Percentiles rank a stretch among this genome's conserved stretches.
Evolutionary conservation across 2,888 invertebrate species (phyloP).

Genomic region (Pristionchus japonicus): DNA sequence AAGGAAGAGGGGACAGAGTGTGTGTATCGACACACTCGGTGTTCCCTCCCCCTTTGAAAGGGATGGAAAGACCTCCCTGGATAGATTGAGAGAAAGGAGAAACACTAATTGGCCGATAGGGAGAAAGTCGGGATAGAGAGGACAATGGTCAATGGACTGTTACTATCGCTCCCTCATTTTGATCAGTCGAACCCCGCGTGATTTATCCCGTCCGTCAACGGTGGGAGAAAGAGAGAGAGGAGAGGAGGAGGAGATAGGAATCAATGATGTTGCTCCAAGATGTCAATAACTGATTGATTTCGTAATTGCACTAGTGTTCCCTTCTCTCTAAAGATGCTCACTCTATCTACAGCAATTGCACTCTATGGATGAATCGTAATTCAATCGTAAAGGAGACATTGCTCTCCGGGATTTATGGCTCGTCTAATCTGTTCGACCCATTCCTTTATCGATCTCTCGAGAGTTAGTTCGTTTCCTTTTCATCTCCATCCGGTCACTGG

Average conservation of each 20-base stretch:
- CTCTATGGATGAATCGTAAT: background rate
- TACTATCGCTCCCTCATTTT: background rate
- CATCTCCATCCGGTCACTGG: slow-evolving; percentile 1
- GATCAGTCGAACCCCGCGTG: background rate
- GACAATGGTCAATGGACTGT: background rate
- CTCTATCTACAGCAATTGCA: too few species aligned
- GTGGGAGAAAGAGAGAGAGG: too few species aligned
- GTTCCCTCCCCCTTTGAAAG: background rate
- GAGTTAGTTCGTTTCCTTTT: background rate
- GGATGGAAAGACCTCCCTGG: background rate
- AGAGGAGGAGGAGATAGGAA: background rate
- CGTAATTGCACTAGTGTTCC: background rate
- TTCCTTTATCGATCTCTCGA: background rate
- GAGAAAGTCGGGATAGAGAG: background rate
- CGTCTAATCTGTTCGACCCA: background rate
- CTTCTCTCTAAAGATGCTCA: background rate
- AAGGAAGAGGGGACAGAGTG: background rate
- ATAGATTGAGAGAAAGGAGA: background rate
- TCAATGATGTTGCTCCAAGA: slow-evolving; percentile 26
- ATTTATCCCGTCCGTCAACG: background rate
- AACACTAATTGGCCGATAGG: background rate
- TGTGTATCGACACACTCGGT: slow-evolving; percentile 14
- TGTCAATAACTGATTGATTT: slow-evolving; percentile 6
- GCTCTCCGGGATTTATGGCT: background rate
- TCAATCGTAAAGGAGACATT: background rate